Percentiles rank a stretch among this genome's conserved stretches.
These are phyloP conservation scores for Podarcis lilfordi DNA, from an alignment of 2,797 vertebrate species.

Conservation along the genomic window DNA sequence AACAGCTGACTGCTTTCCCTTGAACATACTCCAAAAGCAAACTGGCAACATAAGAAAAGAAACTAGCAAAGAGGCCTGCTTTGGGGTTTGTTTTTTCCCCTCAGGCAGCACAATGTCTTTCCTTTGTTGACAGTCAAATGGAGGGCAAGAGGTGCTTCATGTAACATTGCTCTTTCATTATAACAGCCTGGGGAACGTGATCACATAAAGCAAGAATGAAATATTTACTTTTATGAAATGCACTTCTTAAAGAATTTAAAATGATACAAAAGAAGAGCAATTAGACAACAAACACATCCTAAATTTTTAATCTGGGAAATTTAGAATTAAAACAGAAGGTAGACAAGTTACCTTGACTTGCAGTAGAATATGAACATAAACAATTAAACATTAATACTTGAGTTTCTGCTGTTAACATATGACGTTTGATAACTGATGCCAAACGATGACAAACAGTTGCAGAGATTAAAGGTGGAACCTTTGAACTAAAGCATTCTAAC, in stretches of 20 bases:
- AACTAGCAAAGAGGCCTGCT: not conserved
- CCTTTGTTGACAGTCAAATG: not conserved
- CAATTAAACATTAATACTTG: slow-evolving; percentile 26
- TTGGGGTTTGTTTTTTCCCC: not conserved
- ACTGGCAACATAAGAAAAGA: no score
- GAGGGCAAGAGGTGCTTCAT: not conserved
- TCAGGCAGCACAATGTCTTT: not conserved
- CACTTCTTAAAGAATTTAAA: no score
- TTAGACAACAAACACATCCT: not conserved
- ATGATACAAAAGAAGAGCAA: not conserved
- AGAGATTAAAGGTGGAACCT: not conserved
- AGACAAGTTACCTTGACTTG: slow-evolving; percentile 21
- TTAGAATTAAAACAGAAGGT: not conserved
- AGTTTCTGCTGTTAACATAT: not conserved
- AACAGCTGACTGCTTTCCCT: no score
- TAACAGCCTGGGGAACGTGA: no score
- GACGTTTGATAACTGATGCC: not conserved
- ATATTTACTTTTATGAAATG: not conserved
- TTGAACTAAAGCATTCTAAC: not conserved
- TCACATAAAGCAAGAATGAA: not conserved
- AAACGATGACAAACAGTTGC: not conserved
- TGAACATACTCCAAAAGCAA: not conserved
- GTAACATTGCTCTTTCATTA: not conserved
- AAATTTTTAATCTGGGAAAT: not conserved
- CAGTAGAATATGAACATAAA: slow-evolving; percentile 52